Conservation (phyloP, 2,888 invertebrate species). For the Leucozona laternaria region DNA sequence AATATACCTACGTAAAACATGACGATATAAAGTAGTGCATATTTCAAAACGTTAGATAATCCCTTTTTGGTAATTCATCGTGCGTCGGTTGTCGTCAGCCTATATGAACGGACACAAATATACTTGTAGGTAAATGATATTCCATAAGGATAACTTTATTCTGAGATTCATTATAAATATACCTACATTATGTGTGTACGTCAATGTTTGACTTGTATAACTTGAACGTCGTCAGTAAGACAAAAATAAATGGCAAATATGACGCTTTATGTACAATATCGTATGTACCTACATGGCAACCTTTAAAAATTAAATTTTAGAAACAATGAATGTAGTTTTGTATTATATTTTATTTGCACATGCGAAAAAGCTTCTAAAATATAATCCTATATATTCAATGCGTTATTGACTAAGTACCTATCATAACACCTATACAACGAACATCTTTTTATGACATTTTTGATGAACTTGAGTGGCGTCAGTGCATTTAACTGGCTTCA, state of each 20-base stretch:
- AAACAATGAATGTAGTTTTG: neutral
- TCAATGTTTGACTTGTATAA: slow-evolving; percentile 8
- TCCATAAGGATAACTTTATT: slow-evolving; percentile 1
- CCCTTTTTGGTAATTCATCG: no score
- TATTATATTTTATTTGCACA: neutral
- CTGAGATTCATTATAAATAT: neutral
- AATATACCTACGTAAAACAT: no score
- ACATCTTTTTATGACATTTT: neutral
- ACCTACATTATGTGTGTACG: neutral
- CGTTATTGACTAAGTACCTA: neutral
- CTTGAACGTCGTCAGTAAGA: neutral
- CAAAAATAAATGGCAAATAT: neutral
- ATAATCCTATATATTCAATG: neutral
- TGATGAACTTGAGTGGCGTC: neutral
- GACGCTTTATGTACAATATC: no score
- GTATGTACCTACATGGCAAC: neutral
- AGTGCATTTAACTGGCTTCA: no score
- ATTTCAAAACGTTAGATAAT: no score
- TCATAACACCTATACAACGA: neutral
- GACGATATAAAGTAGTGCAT: no score
- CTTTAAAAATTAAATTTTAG: slow-evolving; percentile 4
- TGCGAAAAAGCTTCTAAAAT: neutral
- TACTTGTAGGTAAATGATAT: neutral
- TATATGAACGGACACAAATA: no score
- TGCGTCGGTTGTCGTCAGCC: neutral